Evolutionary conservation across 2,888 invertebrate species (phyloP).

Genomic region (Nebria salina): DNA sequence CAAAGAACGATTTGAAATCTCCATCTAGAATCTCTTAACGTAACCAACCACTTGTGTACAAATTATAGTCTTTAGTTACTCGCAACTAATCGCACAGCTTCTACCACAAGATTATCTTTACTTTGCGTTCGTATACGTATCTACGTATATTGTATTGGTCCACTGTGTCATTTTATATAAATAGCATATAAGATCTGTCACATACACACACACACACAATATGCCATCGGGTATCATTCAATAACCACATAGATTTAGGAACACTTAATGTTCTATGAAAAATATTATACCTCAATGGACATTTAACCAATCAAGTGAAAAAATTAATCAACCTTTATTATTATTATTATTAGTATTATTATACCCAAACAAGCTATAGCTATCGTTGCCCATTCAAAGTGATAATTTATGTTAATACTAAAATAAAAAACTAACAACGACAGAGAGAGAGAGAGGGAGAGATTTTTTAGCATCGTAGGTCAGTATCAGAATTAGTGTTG

Average conservation of each 20-base stretch:
- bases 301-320: slow-evolving; percentile 31
- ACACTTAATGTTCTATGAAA: slow-evolving; percentile 32
- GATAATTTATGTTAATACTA: not conserved
- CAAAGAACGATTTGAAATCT: not conserved
- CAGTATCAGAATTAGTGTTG: not conserved
- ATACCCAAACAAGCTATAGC: not conserved
- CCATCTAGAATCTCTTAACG: not conserved
- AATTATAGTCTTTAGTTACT: slow-evolving; percentile 35
- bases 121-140: too few relatives aligned
- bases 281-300: slow-evolving; percentile 28
- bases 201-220: slow-evolving; percentile 2
- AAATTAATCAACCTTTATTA: slow-evolving; percentile 13
- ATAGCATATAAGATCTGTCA: slow-evolving; percentile 32
- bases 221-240: slow-evolving; percentile 15
- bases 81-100: slow-evolving; percentile 19
- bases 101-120: not conserved
- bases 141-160: not conserved
- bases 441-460: not conserved
- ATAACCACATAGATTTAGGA: slow-evolving; percentile 27
- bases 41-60: slow-evolving; percentile 25
- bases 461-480: not conserved
- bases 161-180: slow-evolving; percentile 26
- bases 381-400: not conserved
- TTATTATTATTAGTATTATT: not conserved
- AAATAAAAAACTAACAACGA: not conserved